phyloP scores from a whole-genome alignment of 2,888 invertebrate species.

The Gari tellinella region DNA sequence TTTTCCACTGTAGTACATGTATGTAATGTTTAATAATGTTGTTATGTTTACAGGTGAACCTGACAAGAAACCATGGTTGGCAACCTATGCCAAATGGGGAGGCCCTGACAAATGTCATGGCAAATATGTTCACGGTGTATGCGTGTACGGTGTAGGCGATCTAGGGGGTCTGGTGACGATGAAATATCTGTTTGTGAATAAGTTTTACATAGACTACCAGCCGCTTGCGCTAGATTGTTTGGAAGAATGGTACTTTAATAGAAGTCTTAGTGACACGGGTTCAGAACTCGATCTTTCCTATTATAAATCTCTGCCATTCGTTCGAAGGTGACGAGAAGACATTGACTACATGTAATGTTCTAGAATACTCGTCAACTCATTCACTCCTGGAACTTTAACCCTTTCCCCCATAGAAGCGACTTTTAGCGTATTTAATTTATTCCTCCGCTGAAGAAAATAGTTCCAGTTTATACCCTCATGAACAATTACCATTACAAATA shows the following conservation, averaged over 20 bases:
- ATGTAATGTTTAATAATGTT: too few relatives aligned
- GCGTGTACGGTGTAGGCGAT: constrained; percentile 79
- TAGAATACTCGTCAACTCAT: too few relatives aligned
- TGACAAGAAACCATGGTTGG: constrained; percentile 73
- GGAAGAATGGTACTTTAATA: constrained; percentile 77
- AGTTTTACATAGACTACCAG: constrained; percentile 76
- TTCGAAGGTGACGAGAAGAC: constrained; percentile 23
- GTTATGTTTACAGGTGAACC: constrained; percentile 56
- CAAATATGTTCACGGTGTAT: constrained; percentile 76
- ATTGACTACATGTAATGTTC: too few relatives aligned
- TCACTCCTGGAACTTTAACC: too few relatives aligned
- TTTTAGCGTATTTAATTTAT: too few relatives aligned
- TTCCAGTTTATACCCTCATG: too few relatives aligned
- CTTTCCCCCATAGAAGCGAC: too few relatives aligned
- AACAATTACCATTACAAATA: too few relatives aligned
- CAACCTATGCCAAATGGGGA: constrained; percentile 79
- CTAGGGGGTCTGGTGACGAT: constrained; percentile 66
- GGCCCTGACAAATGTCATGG: constrained; percentile 70
- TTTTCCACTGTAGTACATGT: too few relatives aligned
- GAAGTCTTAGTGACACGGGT: constrained; percentile 39
- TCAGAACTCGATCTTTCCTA: constrained; percentile 26
- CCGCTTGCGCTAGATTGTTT: constrained; percentile 78
- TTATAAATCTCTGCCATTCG: constrained; percentile 58
- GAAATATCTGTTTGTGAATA: constrained; percentile 79
- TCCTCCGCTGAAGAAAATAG: too few relatives aligned